Evolutionary conservation across 2,888 invertebrate species (phyloP).

Genomic region (Gymnosoma rotundatum): DNA sequence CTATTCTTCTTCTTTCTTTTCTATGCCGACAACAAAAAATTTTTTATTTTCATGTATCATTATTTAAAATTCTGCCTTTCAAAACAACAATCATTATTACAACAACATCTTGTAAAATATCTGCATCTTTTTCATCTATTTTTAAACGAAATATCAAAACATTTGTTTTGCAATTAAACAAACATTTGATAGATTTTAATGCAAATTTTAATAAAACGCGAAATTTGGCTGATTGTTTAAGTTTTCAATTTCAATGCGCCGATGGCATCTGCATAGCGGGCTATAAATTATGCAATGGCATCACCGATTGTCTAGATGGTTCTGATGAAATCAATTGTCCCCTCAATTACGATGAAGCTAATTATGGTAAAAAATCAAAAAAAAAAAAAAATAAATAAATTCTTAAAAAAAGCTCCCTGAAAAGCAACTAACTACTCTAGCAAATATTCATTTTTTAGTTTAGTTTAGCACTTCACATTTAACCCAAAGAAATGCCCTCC

Average conservation of each 20-base stretch:
- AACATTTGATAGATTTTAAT: constrained; percentile 75
- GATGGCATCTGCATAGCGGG: constrained; percentile 86
- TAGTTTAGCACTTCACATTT: constrained; percentile 45
- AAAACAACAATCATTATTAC: constrained; percentile 37
- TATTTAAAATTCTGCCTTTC: constrained; percentile 49
- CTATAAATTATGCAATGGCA: constrained; percentile 85
- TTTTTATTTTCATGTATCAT: constrained; percentile 60
- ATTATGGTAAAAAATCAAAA: constrained; percentile 77
- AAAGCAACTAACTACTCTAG: constrained; percentile 39
- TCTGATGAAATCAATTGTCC: constrained; percentile 86
- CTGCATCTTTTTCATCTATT: constrained; percentile 8
- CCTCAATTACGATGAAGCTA: constrained; percentile 80
- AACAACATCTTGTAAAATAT: constrained; percentile 26
- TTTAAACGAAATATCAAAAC: constrained; percentile 50
- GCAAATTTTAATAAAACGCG: constrained; percentile 79
- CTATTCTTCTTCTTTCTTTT: constrained; percentile 35
- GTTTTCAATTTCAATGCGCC: constrained; percentile 85
- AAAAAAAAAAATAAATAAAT: constrained; percentile 7
- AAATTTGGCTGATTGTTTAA: constrained; percentile 77
- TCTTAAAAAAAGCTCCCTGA: constrained; percentile 1
- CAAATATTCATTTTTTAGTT: constrained; percentile 36
- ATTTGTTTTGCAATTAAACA: constrained; percentile 4
- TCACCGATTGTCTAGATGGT: constrained; percentile 84
- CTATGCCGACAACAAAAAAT: constrained; percentile 37
- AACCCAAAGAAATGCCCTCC: constrained; percentile 4